Conservation (phyloP, 2,113 vertebrate species). For the Mandrillus leucophaeus region DNA sequence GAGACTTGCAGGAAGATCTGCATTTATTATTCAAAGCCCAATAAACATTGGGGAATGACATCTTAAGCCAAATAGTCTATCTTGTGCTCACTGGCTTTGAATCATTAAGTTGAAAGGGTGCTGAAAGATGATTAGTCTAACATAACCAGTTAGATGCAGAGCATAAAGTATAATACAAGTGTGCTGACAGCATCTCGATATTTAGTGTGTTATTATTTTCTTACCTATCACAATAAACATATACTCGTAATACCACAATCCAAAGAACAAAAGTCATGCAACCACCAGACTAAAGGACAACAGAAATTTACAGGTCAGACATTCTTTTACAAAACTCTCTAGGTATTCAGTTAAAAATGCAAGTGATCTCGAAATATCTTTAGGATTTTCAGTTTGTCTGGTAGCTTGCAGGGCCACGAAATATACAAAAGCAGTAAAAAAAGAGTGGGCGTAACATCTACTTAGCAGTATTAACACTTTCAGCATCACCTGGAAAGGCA, state of each 20-base stretch:
- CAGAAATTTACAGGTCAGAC: not conserved
- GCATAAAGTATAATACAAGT: not conserved
- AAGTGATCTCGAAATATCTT: not conserved
- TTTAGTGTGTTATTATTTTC: not conserved
- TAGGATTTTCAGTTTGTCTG: not conserved
- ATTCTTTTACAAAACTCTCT: not conserved
- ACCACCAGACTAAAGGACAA: not conserved
- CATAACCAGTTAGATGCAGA: not conserved
- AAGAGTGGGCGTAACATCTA: not conserved
- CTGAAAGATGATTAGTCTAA: conserved; percentile 13
- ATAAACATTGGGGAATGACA: not conserved
- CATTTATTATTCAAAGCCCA: conserved; percentile 53
- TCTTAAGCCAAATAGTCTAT: not conserved
- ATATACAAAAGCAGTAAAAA: not conserved
- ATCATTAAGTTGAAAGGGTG: not conserved
- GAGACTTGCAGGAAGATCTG: not conserved
- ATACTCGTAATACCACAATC: not conserved
- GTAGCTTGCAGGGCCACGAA: not conserved
- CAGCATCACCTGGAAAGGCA: not conserved
- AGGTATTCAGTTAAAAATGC: not conserved
- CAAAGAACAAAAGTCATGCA: not conserved
- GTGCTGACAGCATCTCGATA: not conserved
- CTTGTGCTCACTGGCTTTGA: conserved; percentile 2
- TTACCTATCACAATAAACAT: not conserved
- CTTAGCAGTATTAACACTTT: not conserved